Conservation (phyloP, 1,140 invertebrate genomes). For the Drosophila lacertosa region DNA sequence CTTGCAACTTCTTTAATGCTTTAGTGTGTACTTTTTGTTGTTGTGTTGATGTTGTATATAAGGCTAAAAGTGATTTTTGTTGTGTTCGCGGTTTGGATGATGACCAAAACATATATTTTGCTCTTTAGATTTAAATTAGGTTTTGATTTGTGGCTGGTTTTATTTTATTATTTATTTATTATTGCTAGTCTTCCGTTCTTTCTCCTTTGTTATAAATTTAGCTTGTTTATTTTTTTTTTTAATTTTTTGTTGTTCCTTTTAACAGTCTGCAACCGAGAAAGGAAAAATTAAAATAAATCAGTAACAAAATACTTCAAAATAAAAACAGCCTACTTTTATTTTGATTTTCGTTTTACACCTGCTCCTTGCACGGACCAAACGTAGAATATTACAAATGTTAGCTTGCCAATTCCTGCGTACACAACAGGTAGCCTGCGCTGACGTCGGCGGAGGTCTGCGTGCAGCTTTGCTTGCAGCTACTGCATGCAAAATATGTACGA, state of each 20-base stretch:
- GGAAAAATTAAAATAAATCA: conserved; percentile 12
- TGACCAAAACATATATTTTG: conserved; percentile 58
- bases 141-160: conserved; percentile 42
- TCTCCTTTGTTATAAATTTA: conserved; percentile 63
- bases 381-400: conserved; percentile 17
- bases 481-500: conserved; percentile 20
- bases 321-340: conserved; percentile 5
- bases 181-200: conserved; percentile 76
- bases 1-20: conserved; percentile 37
- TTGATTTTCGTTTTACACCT: not conserved
- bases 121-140: conserved; percentile 39
- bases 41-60: conserved; percentile 59
- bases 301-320: not conserved
- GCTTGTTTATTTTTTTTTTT: conserved; percentile 30
- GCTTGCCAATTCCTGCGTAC: conserved; percentile 13
- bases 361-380: not conserved
- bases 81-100: conserved; percentile 24
- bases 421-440: conserved; percentile 35
- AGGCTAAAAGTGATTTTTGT: conserved; percentile 70
- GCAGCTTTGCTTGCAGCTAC: not conserved
- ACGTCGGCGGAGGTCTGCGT: conserved; percentile 13
- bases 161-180: conserved; percentile 50
- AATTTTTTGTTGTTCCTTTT: conserved; percentile 70
- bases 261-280: conserved; percentile 61
- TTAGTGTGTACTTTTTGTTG: conserved; percentile 18